Percentiles rank a stretch among this genome's conserved stretches.
Conservation (phyloP, 2,797 vertebrate species). For the Gadopsis marmoratus region DNA sequence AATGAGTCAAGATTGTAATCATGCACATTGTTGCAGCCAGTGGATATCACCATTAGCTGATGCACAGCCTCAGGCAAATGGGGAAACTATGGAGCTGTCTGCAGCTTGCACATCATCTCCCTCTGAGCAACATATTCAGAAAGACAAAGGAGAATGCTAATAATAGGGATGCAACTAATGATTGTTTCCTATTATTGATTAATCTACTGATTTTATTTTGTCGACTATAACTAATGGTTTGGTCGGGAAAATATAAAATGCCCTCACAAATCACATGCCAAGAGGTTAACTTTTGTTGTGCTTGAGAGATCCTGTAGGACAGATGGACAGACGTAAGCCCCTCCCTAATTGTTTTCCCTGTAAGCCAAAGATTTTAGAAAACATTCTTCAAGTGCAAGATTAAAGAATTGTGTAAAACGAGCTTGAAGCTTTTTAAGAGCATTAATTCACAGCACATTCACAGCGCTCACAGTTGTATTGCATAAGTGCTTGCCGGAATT, state of each 20-base stretch:
- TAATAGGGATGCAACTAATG: neutral
- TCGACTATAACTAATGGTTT: neutral
- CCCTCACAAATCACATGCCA: neutral
- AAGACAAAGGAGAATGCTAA: neutral
- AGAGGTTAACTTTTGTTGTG: no score
- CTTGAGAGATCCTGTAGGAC: neutral
- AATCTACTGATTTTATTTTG: neutral
- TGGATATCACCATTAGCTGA: constrained; percentile 70
- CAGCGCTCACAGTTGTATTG: constrained; percentile 31
- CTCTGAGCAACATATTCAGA: constrained; percentile 15
- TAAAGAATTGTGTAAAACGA: constrained; percentile 18
- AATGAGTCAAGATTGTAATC: constrained; percentile 70
- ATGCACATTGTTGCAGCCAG: constrained; percentile 36
- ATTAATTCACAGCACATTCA: constrained; percentile 47
- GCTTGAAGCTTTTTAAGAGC: constrained; percentile 35
- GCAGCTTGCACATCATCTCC: constrained; percentile 7
- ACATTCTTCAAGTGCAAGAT: constrained; percentile 23
- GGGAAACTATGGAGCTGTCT: constrained; percentile 26
- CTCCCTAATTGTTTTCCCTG: neutral
- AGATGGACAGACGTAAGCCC: neutral
- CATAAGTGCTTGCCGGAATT: constrained; percentile 53
- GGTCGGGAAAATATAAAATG: neutral
- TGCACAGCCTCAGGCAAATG: constrained; percentile 51
- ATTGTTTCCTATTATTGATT: constrained; percentile 1
- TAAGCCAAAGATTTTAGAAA: constrained; percentile 14